Percentiles rank a stretch among this genome's conserved stretches.
Conservation (phyloP, 37 sponge, comb jelly and placozoan genomes). For the Chondrosia reniformis region DNA sequence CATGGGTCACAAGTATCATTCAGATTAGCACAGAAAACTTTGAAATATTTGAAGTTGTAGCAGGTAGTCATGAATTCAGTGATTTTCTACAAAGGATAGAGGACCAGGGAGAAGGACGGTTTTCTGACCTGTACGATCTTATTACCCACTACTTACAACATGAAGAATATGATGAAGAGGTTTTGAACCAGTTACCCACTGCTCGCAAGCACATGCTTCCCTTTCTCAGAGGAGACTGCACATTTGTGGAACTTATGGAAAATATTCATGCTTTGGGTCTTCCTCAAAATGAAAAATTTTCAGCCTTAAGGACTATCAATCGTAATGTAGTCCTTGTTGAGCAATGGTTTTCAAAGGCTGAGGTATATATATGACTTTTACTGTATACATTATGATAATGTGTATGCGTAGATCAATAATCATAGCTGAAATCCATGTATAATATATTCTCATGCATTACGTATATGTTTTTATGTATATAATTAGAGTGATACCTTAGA, state of each 20-base stretch:
- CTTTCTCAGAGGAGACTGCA: conserved; percentile 34
- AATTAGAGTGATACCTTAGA: neutral
- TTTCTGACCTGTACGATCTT: conserved; percentile 34
- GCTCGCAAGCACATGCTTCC: conserved; percentile 51
- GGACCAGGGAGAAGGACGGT: conserved; percentile 3
- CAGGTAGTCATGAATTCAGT: conserved; percentile 50
- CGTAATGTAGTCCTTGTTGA: conserved; percentile 38
- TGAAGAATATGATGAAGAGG: conserved; percentile 76
- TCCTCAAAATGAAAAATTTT: conserved; percentile 20
- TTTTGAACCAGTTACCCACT: conserved; percentile 59
- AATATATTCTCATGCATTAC: no score
- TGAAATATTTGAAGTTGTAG: conserved; percentile 34
- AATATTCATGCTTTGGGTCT: neutral
- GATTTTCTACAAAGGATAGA: conserved; percentile 23
- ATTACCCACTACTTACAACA: conserved; percentile 73
- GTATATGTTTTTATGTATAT: no score
- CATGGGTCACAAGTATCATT: neutral
- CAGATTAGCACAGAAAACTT: conserved; percentile 12
- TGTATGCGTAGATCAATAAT: no score
- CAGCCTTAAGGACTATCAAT: conserved; percentile 69
- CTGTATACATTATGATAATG: neutral
- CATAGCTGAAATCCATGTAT: no score
- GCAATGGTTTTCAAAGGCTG: conserved; percentile 49
- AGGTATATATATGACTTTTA: conserved; percentile 20
- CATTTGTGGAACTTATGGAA: neutral